Base-by-base conservation (phyloP, 2,113 vertebrate species). In the Rattus rattus region DNA sequence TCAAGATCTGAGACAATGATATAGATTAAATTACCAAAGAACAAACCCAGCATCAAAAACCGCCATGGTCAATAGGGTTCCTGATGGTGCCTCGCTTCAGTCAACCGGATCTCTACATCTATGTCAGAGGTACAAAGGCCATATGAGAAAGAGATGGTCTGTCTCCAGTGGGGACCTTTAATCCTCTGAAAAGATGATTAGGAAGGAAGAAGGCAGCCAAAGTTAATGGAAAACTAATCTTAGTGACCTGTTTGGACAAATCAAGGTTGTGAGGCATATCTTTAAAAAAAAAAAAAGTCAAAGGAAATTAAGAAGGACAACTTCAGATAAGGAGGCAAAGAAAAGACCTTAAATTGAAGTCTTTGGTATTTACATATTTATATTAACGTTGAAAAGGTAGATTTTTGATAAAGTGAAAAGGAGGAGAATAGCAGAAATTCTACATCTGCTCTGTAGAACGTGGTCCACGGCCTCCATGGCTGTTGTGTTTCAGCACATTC, bases 221-320 rank as follows among this genome's bases (percentile, higher is more conserved):
- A 84, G 93, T 97, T 97, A 94, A 97, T 97, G 76, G 67, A 97
- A 97, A 97, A 97, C 97, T 96, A 97, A 97, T 96, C 93, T 89
- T 75, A 56, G 92, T 96, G 76, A 93, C 92, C 91, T 94, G 39
- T 26, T 95, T 94, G 84, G 72, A 86, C 52, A 96, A 93, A 95
- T 96, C 91, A 98, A 95, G 95, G 77, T 88, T 52, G 43, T 76
- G n/a, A 91, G 24, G 86, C 16, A 88, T 84, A 36, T 17, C 26
- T 91, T 89, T 93, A 84, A 54, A 89, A 89, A 92, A 39, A 26
- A 84, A 92, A 88, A 72, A 91, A 92, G 95, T 49, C 73, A 90
- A 90, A 84, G 85, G 70, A 81, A 91, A 92, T 96, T 89, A 89
- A 94, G 69, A 94, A 92, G 30, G 63, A 81, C n/a, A 88, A 79